phyloP scores from a whole-genome alignment of 2,888 invertebrate genomes.

The Dendrolimus houi region DNA sequence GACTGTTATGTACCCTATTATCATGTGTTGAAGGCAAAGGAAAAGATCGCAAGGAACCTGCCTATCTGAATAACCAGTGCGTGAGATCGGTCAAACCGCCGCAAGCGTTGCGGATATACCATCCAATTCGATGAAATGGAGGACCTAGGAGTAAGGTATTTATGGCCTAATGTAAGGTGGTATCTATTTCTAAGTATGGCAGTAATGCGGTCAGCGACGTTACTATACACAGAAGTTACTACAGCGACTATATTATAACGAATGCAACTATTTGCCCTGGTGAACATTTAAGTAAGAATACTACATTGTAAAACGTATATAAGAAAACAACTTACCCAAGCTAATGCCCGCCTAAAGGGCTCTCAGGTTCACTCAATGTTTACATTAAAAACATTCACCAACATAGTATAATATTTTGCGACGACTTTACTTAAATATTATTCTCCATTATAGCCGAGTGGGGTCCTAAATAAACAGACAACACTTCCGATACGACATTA shows the following conservation, averaged over 20 bases:
- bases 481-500: constrained; percentile 61
- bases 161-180: too few species aligned
- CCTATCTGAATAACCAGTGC: too few species aligned
- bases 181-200: too few species aligned
- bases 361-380: constrained; percentile 29
- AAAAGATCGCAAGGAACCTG: too few species aligned
- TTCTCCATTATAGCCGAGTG: constrained; percentile 46
- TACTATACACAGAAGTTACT: too few species aligned
- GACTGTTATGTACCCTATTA: too few species aligned
- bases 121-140: too few species aligned
- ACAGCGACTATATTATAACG: neutral
- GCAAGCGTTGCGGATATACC: too few species aligned
- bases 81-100: too few species aligned
- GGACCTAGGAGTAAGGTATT: too few species aligned
- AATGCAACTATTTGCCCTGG: neutral
- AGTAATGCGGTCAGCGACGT: too few species aligned
- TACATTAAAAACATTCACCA: constrained; percentile 37
- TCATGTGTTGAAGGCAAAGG: too few species aligned
- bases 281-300: neutral
- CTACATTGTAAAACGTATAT: neutral
- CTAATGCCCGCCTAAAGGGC: constrained; percentile 31
- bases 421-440: constrained; percentile 50
- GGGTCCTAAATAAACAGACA: constrained; percentile 55
- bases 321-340: constrained; percentile 5
- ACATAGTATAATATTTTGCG: constrained; percentile 39